Conservation (phyloP, 37 sponge, comb jelly and placozoan species). For the Diacarnus erythraeanus region DNA sequence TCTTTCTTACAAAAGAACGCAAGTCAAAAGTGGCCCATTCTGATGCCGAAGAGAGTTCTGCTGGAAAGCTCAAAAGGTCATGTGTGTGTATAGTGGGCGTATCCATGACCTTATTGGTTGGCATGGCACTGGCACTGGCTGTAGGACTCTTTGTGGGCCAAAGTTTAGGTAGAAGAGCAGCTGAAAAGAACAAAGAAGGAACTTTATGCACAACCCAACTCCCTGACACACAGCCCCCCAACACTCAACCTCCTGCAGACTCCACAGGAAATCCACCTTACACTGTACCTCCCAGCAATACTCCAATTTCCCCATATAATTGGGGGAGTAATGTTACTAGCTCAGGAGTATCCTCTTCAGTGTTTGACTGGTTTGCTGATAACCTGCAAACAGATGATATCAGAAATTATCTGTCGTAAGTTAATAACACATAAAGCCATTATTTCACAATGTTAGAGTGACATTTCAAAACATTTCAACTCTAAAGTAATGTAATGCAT, state of each 20-base stretch:
- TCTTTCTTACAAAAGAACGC: no score
- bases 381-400: conserved; percentile 33
- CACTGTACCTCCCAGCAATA: neutral
- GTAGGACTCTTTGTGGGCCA: conserved; percentile 6
- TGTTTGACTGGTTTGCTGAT: conserved; percentile 22
- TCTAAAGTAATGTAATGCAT: no score
- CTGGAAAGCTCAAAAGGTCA: neutral
- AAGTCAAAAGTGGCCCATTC: no score
- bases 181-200: neutral
- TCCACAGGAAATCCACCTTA: neutral
- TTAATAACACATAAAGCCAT: no score
- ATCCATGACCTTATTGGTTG: neutral
- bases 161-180: neutral
- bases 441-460: no score
- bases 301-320: neutral
- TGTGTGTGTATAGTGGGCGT: neutral
- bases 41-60: no score
- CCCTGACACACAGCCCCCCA: no score
- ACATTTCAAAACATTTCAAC: no score
- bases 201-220: no score
- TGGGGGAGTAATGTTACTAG: conserved; percentile 53
- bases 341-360: conserved; percentile 11
- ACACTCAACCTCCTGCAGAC: no score
- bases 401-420: conserved; percentile 42
- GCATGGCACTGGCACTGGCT: neutral